Percentiles rank a stretch among this genome's conserved stretches.
Evolutionary conservation across 2,113 vertebrate species (phyloP).

Genomic region (Sula dactylatra): DNA sequence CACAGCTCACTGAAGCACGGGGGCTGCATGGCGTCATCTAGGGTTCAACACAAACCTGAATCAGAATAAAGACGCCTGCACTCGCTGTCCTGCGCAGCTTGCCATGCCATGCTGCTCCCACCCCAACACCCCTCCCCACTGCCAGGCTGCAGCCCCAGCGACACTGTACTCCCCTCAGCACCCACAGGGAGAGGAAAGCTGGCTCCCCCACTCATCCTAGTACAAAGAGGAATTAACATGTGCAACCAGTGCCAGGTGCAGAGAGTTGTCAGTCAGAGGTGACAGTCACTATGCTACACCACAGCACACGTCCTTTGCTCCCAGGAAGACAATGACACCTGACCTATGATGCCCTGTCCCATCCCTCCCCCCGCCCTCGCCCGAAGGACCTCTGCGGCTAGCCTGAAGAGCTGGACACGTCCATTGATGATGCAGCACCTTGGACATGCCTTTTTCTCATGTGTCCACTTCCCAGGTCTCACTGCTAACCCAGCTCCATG

Average conservation of each 20-base stretch:
- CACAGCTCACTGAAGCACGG: not conserved
- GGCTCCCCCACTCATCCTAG: not conserved
- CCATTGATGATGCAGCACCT: not conserved
- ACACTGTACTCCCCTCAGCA: accelerated
- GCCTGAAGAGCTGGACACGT: not conserved
- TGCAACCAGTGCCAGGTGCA: not conserved
- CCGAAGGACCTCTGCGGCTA: not conserved
- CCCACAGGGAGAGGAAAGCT: accelerated
- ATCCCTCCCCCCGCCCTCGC: not conserved
- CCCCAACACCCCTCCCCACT: accelerated
- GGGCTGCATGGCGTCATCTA: accelerated
- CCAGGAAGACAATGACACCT: not conserved
- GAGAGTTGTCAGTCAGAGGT: not conserved
- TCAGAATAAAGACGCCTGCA: not conserved
- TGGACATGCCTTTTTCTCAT: accelerated
- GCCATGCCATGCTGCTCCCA: not conserved
- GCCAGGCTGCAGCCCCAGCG: accelerated
- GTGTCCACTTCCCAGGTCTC: not conserved
- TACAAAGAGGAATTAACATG: not conserved
- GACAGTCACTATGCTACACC: accelerated
- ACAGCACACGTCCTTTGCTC: not conserved
- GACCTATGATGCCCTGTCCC: not conserved
- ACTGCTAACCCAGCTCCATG: accelerated
- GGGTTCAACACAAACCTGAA: not conserved
- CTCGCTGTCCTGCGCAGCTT: not conserved